phyloP scores from a whole-genome alignment of 2,888 invertebrate species.

The Acronicta psi region DNA sequence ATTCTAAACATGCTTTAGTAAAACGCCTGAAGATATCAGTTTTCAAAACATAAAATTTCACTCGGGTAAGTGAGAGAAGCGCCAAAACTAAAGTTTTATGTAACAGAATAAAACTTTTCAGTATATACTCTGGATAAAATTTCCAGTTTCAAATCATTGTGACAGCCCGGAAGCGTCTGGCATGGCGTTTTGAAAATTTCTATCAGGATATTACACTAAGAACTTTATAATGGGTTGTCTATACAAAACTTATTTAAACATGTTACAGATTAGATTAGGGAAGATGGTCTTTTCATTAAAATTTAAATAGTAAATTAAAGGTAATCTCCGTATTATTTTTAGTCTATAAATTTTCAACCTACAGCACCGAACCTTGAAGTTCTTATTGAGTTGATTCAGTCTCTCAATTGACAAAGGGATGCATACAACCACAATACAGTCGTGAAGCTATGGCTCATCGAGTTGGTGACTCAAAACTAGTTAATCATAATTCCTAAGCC shows the following conservation, averaged over 20 bases:
- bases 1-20: constrained; percentile 32
- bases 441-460: constrained; percentile 15
- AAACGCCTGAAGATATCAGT: constrained; percentile 41
- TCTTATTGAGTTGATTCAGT: constrained; percentile 26
- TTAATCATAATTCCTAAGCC: constrained; percentile 23
- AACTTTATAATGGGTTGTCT: constrained; percentile 33
- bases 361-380: neutral
- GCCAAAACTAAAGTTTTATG: constrained; percentile 58
- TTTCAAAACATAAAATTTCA: constrained; percentile 61
- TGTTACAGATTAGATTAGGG: too few relatives aligned
- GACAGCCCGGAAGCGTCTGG: constrained; percentile 40
- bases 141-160: constrained; percentile 58
- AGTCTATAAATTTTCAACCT: neutral
- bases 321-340: too few relatives aligned
- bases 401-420: constrained; percentile 18
- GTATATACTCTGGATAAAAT: constrained; percentile 55
- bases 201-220: constrained; percentile 32
- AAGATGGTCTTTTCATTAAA: too few relatives aligned
- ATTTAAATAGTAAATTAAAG: too few relatives aligned
- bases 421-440: constrained; percentile 24
- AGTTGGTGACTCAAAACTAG: constrained; percentile 20
- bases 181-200: constrained; percentile 44
- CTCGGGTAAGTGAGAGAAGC: constrained; percentile 54
- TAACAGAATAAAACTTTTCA: constrained; percentile 57
- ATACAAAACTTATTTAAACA: too few relatives aligned